phyloP scores from a whole-genome alignment of 2,113 vertebrate genomes.

The Phalacrocorax pelagicus region DNA sequence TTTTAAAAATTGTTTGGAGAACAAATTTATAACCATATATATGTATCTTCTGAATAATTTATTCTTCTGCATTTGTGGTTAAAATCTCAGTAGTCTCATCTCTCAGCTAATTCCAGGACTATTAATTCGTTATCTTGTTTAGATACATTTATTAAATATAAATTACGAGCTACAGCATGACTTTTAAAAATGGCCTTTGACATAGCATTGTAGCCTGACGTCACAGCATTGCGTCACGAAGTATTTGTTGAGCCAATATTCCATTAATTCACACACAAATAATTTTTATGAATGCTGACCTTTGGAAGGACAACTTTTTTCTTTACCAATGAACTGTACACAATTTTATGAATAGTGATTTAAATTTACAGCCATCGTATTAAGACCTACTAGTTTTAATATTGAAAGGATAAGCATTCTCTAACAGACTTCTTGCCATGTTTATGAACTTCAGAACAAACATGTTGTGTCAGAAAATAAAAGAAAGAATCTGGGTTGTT shows the following conservation, averaged over 20 bases:
- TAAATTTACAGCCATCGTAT: background rate
- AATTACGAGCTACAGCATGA: background rate
- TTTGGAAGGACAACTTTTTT: background rate
- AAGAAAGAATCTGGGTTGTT: background rate
- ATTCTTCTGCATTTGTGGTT: background rate
- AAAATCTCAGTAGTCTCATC: background rate
- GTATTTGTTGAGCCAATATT: conserved; percentile 2
- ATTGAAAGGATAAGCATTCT: background rate
- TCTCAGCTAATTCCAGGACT: background rate
- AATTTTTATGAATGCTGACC: background rate
- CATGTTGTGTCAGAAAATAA: background rate
- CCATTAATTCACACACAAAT: conserved; percentile 1
- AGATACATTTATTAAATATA: background rate
- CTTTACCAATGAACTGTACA: background rate
- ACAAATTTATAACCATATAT: background rate
- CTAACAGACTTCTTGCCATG: background rate
- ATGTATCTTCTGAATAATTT: background rate
- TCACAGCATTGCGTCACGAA: background rate
- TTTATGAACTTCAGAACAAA: background rate
- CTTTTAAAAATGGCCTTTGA: conserved; percentile 2
- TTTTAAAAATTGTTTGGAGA: background rate
- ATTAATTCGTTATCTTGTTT: background rate
- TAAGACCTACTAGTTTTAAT: background rate
- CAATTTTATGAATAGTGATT: background rate
- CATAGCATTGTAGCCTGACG: background rate